Base-by-base conservation (phyloP, 2,113 vertebrate genomes). In the Hassar affinis region DNA sequence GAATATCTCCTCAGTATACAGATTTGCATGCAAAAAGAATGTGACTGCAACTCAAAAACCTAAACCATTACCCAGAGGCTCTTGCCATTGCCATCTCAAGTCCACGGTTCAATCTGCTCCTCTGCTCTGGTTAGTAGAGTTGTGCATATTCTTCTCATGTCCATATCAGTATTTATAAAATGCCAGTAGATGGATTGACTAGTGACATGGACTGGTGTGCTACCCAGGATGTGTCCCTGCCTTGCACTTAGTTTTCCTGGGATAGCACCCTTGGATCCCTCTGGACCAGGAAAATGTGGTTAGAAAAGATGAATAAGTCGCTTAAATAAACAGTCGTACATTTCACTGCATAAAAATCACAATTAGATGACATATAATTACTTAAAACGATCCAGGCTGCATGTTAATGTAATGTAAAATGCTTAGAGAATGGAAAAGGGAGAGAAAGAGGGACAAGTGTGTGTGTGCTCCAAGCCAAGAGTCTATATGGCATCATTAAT, bases 401-500 rank as follows among this genome's bases (percentile, higher is more conserved):
- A 2, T 69, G 10, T 25, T 42, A 45, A 42, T 38, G n/a, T n/a
- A 45, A 66, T 10, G 18, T 33, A 18, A 35, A 64, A 15, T 17
- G 17, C 3, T 66, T 25, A 25, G 18, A 22, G 38, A 69, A 25
- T 12, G 38, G 25, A 12, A 69, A 42, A 42, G 20, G 20, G 7
- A 2, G 6, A 59, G 61, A 18, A 25, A 47, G 45, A 6, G 22
- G 8, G 42, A 2, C 25, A 1, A 47, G 59, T 12, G 59, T 14
- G 59, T 12, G 42, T 45, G 22, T n/a, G 22, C 25, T 76, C 74
- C 54, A 9, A 76, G 27, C 51, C 9, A 35, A 76, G 27, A 33
- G 49, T 54, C 27, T 76, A 30, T 76, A 56, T 54, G 51, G 49
- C 27, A 76, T 54, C 30, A 35, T 76, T 76, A 76, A 76, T 76